Base-by-base conservation (phyloP, 2,888 invertebrate species). In the Nudaria mundana region DNA sequence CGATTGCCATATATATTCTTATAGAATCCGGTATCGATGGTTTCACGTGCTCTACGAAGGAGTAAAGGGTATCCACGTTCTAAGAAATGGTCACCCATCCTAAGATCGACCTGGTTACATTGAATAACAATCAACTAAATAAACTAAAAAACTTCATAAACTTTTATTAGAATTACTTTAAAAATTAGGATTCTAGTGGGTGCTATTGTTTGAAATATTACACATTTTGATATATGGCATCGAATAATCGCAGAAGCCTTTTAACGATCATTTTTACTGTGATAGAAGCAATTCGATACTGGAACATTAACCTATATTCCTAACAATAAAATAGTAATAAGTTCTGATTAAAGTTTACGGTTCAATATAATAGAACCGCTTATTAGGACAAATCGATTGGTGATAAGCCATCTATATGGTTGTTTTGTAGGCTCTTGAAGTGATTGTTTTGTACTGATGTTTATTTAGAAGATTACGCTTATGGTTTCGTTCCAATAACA, bases 351-450 rank as follows among this genome's bases (percentile, higher is more conserved):
- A 13, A 29, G 12, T 25, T 25, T 36, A 28, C 33, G 23, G 22
- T 37, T 18, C 22, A 14, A 12, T 36, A 16, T n/a, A 10, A 7
- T 28, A n/a, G 35, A 25, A 20, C 30, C 13, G 37, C 33, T 55
- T 40, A 51, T 53, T 40, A 44, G 5, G 11, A 23, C 35, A 29
- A 3, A 53, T 47, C 31, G 40, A 39, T 37, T 26, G 37, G 24
- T 26, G 22, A 35, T 35, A 34, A 30, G 37, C 38, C 34, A 31
- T 32, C 38, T 28, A 28, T 40, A 20, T 30, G 16, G 24, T n/a
- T 16, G 23, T 30, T 43, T 7, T 37, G 36, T 15, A 8, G 7
- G 5, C n/a, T 16, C 40, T 39, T 28, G 20, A 43, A 45, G 35
- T 23, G 24, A 41, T 46, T 42, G 26, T 46, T 37, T 41, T 23